Conservation (phyloP, 2,113 vertebrate species). For the Takifugu bimaculatus region DNA sequence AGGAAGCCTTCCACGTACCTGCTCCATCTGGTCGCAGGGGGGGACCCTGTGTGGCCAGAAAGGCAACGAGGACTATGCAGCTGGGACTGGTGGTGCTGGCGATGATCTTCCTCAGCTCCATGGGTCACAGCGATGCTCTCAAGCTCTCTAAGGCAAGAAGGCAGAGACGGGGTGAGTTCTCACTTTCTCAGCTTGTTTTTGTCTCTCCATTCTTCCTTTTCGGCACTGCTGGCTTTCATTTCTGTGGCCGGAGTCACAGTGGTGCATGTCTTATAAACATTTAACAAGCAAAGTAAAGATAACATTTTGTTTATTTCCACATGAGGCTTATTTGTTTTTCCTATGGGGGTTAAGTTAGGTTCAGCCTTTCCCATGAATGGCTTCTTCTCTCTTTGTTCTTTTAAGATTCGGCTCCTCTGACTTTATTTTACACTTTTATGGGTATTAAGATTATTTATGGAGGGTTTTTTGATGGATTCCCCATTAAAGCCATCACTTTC, state of each 20-base stretch:
- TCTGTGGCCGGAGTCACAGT: constrained; percentile 41
- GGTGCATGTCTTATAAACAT: constrained; percentile 54
- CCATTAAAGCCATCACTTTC: constrained; percentile 35
- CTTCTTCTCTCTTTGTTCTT: constrained; percentile 45
- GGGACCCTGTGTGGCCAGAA: constrained; percentile 78
- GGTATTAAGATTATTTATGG: constrained; percentile 55
- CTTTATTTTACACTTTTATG: constrained; percentile 59
- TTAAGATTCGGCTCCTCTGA: constrained; percentile 40
- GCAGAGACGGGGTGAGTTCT: constrained; percentile 90
- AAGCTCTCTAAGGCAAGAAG: constrained; percentile 85
- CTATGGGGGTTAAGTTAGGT: constrained; percentile 36
- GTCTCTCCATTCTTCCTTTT: constrained; percentile 15
- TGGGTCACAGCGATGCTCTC: constrained; percentile 82
- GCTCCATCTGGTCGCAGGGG: constrained; percentile 75
- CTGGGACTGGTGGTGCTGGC: constrained; percentile 87
- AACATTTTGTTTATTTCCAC: constrained; percentile 60
- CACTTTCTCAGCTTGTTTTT: constrained; percentile 37
- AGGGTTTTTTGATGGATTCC: constrained; percentile 40
- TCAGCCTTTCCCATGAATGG: constrained; percentile 38
- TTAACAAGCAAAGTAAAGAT: constrained; percentile 62
- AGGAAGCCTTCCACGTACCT: constrained; percentile 64
- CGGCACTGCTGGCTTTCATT: constrained; percentile 37
- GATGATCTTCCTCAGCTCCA: constrained; percentile 90
- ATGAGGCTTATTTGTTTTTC: constrained; percentile 48
- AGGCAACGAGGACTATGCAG: constrained; percentile 91